These are phyloP conservation scores for Orycteropus afer DNA, from an alignment of 2,113 vertebrate genomes.

Conservation along the genomic window DNA sequence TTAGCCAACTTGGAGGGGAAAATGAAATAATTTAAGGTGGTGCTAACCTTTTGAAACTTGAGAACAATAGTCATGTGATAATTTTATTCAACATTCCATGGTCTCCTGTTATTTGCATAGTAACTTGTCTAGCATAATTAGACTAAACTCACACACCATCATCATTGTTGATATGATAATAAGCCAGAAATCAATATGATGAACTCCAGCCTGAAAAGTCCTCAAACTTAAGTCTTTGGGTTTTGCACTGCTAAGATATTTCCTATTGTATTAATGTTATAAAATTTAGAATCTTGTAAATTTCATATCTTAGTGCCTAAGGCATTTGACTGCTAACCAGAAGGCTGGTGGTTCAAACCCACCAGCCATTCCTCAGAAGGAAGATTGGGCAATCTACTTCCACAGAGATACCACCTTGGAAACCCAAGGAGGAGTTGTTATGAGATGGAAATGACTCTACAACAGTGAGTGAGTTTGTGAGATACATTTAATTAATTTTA, in stretches of 20 bases:
- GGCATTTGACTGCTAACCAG: too few relatives aligned
- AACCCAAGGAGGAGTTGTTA: too few relatives aligned
- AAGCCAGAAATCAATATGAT: neutral
- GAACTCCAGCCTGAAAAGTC: neutral
- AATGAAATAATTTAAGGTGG: neutral
- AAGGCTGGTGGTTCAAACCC: too few relatives aligned
- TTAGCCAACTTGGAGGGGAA: neutral
- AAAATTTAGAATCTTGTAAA: constrained; percentile 37
- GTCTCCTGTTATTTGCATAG: neutral
- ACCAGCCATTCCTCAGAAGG: too few relatives aligned
- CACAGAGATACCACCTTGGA: too few relatives aligned
- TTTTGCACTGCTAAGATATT: neutral
- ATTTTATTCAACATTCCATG: neutral
- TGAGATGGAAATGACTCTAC: too few relatives aligned
- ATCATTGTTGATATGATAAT: neutral
- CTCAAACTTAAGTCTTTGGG: neutral
- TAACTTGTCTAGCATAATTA: neutral
- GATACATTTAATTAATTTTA: too few relatives aligned
- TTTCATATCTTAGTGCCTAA: too few relatives aligned
- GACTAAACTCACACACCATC: neutral
- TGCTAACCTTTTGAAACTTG: neutral
- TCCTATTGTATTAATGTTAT: neutral
- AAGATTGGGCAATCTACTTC: too few relatives aligned
- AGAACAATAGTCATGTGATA: neutral
- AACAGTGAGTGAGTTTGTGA: too few relatives aligned